These are phyloP conservation scores for Agapostemon virescens DNA, from an alignment of 2,888 invertebrate genomes.

Conservation along the genomic window DNA sequence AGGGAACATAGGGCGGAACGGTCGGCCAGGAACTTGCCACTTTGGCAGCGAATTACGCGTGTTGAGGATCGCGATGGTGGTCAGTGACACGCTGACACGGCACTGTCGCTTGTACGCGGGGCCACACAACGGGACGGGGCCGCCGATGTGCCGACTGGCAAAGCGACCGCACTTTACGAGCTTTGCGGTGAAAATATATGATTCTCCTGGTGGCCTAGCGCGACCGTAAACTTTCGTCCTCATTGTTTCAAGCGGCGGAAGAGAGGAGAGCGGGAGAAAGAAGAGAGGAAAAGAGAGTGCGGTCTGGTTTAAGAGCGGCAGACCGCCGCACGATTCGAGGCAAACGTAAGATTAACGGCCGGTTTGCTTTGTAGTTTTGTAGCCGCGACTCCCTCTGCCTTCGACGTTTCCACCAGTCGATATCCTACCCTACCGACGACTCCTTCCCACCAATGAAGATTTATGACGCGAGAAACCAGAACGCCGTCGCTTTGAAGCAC, in stretches of 20 bases:
- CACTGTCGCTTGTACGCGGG: slow-evolving; percentile 40
- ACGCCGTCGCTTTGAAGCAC: background rate
- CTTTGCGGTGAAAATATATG: slow-evolving; percentile 75
- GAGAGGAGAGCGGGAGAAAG: slow-evolving; percentile 13
- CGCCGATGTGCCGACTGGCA: slow-evolving; percentile 60
- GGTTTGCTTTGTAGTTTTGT: slow-evolving; percentile 67
- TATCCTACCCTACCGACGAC: slow-evolving; percentile 12
- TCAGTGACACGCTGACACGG: slow-evolving; percentile 55
- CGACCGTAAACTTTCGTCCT: slow-evolving; percentile 73
- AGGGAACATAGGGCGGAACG: background rate
- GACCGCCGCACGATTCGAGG: slow-evolving; percentile 57
- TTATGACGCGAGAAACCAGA: slow-evolving; percentile 11
- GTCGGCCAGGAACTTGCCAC: slow-evolving; percentile 7
- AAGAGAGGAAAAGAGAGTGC: slow-evolving; percentile 13
- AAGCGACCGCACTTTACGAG: slow-evolving; percentile 75
- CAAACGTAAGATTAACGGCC: slow-evolving; percentile 68
- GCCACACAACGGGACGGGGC: slow-evolving; percentile 26
- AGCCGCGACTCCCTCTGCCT: slow-evolving; percentile 19
- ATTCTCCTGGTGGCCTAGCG: slow-evolving; percentile 66
- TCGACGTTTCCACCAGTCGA: slow-evolving; percentile 35
- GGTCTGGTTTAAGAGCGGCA: slow-evolving; percentile 59
- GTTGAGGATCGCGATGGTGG: slow-evolving; percentile 32
- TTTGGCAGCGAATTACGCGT: slow-evolving; percentile 35
- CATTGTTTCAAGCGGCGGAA: slow-evolving; percentile 70
- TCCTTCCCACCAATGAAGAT: slow-evolving; percentile 26